Conservation (phyloP, 2,888 invertebrate species). For the Poecilus cupreus region DNA sequence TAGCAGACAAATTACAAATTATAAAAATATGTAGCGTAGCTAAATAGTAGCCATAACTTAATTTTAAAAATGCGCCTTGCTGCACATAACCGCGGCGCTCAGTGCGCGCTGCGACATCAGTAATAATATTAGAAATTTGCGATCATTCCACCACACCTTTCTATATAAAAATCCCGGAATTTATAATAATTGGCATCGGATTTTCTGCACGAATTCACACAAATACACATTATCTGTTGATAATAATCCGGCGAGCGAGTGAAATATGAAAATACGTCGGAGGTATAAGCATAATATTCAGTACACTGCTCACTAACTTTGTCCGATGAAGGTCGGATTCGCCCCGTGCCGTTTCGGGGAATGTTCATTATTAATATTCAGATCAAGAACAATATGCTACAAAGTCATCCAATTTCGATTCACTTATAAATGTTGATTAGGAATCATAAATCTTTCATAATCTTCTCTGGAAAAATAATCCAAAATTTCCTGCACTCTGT, state of each 20-base stretch:
- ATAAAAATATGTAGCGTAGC: slow-evolving; percentile 7
- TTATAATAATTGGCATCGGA: slow-evolving; percentile 44
- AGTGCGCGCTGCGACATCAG: background rate
- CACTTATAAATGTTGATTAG: too few relatives aligned
- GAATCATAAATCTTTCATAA: too few relatives aligned
- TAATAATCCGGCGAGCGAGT: slow-evolving; percentile 25
- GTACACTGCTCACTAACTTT: background rate
- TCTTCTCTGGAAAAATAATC: too few relatives aligned
- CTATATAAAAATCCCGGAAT: slow-evolving; percentile 30
- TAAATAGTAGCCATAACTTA: slow-evolving; percentile 31
- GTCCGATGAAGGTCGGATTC: background rate
- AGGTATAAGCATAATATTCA: background rate
- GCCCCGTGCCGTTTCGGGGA: too few relatives aligned
- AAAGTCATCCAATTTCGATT: too few relatives aligned
- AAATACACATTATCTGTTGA: slow-evolving; percentile 45
- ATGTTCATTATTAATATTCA: too few relatives aligned
- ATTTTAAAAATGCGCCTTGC: background rate
- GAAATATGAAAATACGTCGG: slow-evolving; percentile 47
- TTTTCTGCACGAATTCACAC: slow-evolving; percentile 41
- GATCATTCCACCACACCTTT: slow-evolving; percentile 38
- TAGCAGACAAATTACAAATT: slow-evolving; percentile 16
- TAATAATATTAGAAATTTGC: slow-evolving; percentile 51
- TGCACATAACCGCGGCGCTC: background rate
- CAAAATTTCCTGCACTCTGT: too few relatives aligned
- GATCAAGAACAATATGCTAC: too few relatives aligned